Conservation (phyloP, 2,888 invertebrate genomes). For the Ferrisia virgata region DNA sequence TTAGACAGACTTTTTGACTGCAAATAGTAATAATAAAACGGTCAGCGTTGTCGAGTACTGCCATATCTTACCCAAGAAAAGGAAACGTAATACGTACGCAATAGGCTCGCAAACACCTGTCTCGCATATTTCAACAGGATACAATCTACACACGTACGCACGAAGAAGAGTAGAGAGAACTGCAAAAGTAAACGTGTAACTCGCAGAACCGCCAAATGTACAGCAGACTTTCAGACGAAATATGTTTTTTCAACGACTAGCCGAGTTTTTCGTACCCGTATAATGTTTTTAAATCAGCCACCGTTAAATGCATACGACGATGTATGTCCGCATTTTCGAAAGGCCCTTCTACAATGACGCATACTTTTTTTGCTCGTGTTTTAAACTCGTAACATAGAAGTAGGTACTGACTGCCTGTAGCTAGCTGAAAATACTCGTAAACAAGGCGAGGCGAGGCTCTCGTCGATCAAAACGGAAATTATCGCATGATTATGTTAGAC, state of each 20-base stretch:
- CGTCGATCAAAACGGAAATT: background rate
- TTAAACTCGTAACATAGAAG: no score
- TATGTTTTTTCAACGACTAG: slow-evolving; percentile 35
- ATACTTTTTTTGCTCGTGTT: no score
- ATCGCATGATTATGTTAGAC: background rate
- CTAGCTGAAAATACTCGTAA: no score
- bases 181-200: slow-evolving; percentile 39
- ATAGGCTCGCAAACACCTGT: slow-evolving; percentile 30
- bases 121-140: slow-evolving; percentile 40
- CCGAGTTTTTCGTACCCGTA: slow-evolving; percentile 34
- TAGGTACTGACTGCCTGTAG: no score
- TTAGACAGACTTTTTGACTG: slow-evolving; percentile 23
- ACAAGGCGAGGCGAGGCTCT: background rate
- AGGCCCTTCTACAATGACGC: background rate
- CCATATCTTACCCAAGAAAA: background rate
- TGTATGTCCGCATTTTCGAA: background rate
- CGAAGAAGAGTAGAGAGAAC: background rate
- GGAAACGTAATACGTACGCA: background rate
- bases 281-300: slow-evolving; percentile 41
- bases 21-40: slow-evolving; percentile 18
- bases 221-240: slow-evolving; percentile 33
- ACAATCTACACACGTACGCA: background rate
- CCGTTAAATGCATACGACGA: slow-evolving; percentile 24
- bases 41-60: background rate
- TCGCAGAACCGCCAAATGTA: slow-evolving; percentile 41